phyloP scores from a whole-genome alignment of 2,888 invertebrate genomes.

The Galeopsomyia nigrocyanea region DNA sequence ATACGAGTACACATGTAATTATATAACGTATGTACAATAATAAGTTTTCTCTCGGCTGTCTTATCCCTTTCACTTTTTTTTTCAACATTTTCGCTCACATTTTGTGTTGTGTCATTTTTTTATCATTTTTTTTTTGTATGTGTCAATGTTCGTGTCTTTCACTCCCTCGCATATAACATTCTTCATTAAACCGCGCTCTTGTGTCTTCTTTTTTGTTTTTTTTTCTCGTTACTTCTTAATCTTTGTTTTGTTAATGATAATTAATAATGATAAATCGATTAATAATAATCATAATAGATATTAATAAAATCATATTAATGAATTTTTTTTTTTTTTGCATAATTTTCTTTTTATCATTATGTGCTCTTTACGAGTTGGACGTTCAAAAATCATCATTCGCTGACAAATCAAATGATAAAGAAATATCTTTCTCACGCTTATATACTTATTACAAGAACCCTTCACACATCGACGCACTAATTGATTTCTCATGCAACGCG shows the following conservation, averaged over 20 bases:
- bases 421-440: slow-evolving; percentile 13
- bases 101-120: slow-evolving; percentile 7
- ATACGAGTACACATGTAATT: slow-evolving; percentile 49
- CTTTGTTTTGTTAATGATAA: slow-evolving; percentile 57
- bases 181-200: slow-evolving; percentile 26
- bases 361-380: slow-evolving; percentile 39
- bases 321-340: slow-evolving; percentile 52
- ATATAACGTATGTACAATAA: slow-evolving; percentile 51
- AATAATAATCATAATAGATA: slow-evolving; percentile 61
- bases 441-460: slow-evolving; percentile 22
- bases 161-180: background rate
- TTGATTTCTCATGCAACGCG: slow-evolving; percentile 20
- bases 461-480: slow-evolving; percentile 16
- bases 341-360: slow-evolving; percentile 13
- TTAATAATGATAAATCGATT: slow-evolving; percentile 58
- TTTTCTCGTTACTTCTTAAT: slow-evolving; percentile 48
- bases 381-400: slow-evolving; percentile 25
- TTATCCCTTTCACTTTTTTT: slow-evolving; percentile 50
- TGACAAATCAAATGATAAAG: slow-evolving; percentile 25
- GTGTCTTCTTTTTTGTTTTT: slow-evolving; percentile 42
- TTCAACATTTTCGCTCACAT: slow-evolving; percentile 45
- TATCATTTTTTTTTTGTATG: background rate
- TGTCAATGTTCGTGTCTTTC: slow-evolving; percentile 24
- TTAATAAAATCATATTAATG: slow-evolving; percentile 59
- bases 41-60: slow-evolving; percentile 45